Conservation (phyloP, 2,797 vertebrate genomes). For the Amazonetta brasiliensis region DNA sequence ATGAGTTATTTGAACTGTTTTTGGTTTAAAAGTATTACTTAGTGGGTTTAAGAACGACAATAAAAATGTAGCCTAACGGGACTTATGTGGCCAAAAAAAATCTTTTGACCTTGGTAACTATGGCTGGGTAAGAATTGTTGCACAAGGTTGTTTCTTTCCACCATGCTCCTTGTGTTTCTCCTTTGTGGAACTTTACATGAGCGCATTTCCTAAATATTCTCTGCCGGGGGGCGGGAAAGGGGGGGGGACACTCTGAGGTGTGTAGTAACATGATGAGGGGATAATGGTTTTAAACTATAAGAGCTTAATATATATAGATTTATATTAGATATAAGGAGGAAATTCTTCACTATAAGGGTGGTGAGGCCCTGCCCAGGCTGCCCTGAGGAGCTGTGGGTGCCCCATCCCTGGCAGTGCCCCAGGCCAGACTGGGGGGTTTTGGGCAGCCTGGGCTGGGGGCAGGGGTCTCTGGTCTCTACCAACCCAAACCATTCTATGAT, state of each 20-base stretch:
- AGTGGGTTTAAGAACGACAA: not conserved
- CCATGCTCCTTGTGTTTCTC: accelerated
- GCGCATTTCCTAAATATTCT: not conserved
- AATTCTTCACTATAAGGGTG: not conserved
- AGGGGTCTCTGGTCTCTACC: too few relatives aligned
- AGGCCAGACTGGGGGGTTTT: too few relatives aligned
- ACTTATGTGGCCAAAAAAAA: not conserved
- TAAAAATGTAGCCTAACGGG: not conserved
- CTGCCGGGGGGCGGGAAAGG: not conserved
- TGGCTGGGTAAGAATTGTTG: not conserved
- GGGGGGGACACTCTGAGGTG: too few relatives aligned
- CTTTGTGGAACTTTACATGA: not conserved
- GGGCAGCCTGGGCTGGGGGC: not conserved
- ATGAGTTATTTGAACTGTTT: not conserved
- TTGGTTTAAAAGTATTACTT: not conserved
- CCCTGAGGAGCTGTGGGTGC: not conserved
- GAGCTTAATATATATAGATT: not conserved
- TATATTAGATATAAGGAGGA: too few relatives aligned
- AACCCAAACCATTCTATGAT: too few relatives aligned
- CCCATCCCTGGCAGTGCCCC: not conserved
- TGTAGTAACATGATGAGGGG: not conserved
- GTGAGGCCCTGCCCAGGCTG: too few relatives aligned
- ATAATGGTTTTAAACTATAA: not conserved
- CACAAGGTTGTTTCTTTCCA: not conserved
- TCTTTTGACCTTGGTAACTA: not conserved